Percentiles rank a stretch among this genome's conserved stretches.
phyloP scores from a whole-genome alignment of 2,888 invertebrate genomes.

The Panopea generosa region DNA sequence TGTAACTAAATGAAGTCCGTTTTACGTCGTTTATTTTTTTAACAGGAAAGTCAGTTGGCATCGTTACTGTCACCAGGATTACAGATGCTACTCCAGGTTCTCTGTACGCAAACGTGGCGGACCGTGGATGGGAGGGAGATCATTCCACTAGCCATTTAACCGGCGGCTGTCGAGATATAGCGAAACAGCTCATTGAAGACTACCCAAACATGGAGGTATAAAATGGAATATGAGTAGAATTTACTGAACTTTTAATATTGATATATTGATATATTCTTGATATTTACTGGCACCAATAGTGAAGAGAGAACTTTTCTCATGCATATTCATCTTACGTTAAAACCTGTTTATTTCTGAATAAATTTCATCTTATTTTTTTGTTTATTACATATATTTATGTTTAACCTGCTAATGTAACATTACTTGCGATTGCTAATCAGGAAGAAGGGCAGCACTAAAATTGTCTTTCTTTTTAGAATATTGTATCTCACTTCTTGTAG shows the following conservation, averaged over 20 bases:
- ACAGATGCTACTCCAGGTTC: conserved; percentile 77
- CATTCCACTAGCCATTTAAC: conserved; percentile 35
- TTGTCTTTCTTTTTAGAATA: no score
- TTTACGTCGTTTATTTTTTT: no score
- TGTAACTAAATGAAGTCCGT: no score
- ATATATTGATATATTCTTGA: no score
- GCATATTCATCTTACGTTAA: not conserved
- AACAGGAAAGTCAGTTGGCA: conserved; percentile 74
- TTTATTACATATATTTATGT: no score
- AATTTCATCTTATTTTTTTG: no score
- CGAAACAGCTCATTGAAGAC: conserved; percentile 73
- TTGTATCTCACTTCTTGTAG: no score
- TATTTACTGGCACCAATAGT: no score
- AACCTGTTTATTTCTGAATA: not conserved
- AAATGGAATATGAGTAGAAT: not conserved
- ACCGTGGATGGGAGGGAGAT: conserved; percentile 74
- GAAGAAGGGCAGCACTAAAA: no score
- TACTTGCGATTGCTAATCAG: no score
- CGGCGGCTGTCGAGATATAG: conserved; percentile 72
- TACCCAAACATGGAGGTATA: conserved; percentile 72
- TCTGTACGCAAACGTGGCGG: conserved; percentile 69
- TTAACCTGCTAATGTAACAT: no score
- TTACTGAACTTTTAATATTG: not conserved
- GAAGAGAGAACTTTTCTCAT: no score
- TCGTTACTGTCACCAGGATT: conserved; percentile 74